Evolutionary conservation across 2,797 vertebrate genomes (phyloP), one percentile per base, ranked within the genome.

Genomic region (Ciconia nigra): DNA sequence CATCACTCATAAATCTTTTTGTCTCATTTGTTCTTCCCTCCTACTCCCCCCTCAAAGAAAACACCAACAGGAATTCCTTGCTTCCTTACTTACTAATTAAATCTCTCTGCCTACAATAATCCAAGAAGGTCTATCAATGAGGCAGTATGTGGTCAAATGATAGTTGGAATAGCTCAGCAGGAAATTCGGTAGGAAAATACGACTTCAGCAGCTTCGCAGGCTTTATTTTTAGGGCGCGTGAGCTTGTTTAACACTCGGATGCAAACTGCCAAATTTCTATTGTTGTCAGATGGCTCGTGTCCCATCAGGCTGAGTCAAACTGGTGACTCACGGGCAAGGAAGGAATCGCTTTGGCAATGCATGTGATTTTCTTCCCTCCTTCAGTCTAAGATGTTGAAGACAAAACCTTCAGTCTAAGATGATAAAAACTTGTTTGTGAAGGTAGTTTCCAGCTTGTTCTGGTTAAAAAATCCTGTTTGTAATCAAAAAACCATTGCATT

Each of bases 31-130:
- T 92, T 66, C 93, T 96, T 69, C 83, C 35, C 91, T 96, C 92
- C 79, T 86, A 7, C 18, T 77, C 37, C 31, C 25, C 13, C 7
- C 29, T 25, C 26, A 14, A 20, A 44, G 63, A 91, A 93, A 49
- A 57, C 44, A 61, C 63, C 20, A n/a, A 94, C 96, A 98, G 97
- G 97, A 98, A 98, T 97, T 97, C 87, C 94, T 95, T 78, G 77
- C 93, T 98, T 98, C 96, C 96, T 98, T 83, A 84, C 90, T 94
- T 93, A 57, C 91, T 93, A 97, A 97, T 97, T 97, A 97, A 95
- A 95, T 87, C 62, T 96, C 80, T 42, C 74, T 59, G 91, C 73
- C 94, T 69, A 31, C 63, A 73, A 65, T 83, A 89, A 96, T 81
- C 46, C 37, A 39, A 84, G 89, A 72, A 95, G 69, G 61, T 77